Conservation (phyloP, 1,140 invertebrate species). For the Drosophila kurseongensis region DNA sequence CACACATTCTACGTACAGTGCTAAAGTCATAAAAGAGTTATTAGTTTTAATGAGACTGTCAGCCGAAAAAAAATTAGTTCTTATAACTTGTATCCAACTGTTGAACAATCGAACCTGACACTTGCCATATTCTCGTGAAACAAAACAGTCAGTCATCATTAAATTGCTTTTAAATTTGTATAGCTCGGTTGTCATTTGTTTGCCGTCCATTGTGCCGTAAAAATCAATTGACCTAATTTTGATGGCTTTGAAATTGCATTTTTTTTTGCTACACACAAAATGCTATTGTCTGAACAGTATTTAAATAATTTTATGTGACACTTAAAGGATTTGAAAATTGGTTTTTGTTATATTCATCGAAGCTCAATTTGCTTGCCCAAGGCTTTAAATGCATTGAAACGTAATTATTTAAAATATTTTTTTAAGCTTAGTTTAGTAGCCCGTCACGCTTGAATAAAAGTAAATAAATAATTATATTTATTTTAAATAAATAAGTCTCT, state of each 20-base stretch:
- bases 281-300: conserved; percentile 31
- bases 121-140: neutral
- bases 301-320: conserved; percentile 42
- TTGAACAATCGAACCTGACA: conserved; percentile 16
- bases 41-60: conserved; percentile 60
- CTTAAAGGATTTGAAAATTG: conserved; percentile 15
- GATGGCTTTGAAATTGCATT: conserved; percentile 31
- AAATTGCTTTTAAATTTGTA: conserved; percentile 38
- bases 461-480: neutral
- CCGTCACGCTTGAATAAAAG: no score
- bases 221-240: conserved; percentile 52
- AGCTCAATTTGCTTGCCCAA: conserved; percentile 1
- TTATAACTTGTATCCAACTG: conserved; percentile 27
- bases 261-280: conserved; percentile 8
- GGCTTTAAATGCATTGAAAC: conserved; percentile 13
- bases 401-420: conserved; percentile 1
- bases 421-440: no score
- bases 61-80: conserved; percentile 12
- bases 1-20: conserved; percentile 19
- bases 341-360: conserved; percentile 11
- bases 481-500: neutral
- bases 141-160: neutral
- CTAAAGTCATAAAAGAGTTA: conserved; percentile 62
- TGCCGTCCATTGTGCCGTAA: conserved; percentile 21
- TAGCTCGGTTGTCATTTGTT: conserved; percentile 19